Percentiles rank a stretch among this genome's conserved stretches.
Evolutionary conservation across 2,888 invertebrate genomes (phyloP).

Genomic region (Spialia ferax): DNA sequence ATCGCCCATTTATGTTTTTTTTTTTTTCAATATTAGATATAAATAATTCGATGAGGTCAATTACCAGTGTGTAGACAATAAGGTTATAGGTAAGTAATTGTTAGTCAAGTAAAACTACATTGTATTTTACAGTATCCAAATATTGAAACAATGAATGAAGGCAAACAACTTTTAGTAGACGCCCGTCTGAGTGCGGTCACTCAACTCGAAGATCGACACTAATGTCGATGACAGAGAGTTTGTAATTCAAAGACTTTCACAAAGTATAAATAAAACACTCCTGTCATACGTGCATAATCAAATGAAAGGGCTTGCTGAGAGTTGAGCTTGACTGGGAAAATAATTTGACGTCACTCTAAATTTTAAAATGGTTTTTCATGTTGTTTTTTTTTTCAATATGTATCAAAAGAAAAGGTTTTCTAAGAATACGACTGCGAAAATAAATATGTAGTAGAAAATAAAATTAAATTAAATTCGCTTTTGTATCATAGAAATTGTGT

Average conservation of each 20-base stretch:
- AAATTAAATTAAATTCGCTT: too few relatives aligned
- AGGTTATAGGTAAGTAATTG: too few relatives aligned
- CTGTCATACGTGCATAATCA: too few relatives aligned
- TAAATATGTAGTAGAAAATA: too few relatives aligned
- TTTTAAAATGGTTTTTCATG: too few relatives aligned
- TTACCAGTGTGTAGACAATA: not conserved
- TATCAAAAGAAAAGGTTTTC: too few relatives aligned
- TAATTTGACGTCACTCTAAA: too few relatives aligned
- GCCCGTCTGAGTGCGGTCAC: conserved; percentile 57
- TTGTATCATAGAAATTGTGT: too few relatives aligned
- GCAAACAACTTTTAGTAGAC: conserved; percentile 54
- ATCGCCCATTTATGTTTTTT: conserved; percentile 7
- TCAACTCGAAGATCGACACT: conserved; percentile 59
- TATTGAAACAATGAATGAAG: conserved; percentile 53
- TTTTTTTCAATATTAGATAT: conserved; percentile 20
- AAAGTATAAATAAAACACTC: conserved; percentile 42
- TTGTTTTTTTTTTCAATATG: too few relatives aligned
- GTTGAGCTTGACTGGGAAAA: too few relatives aligned
- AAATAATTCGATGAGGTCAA: not conserved
- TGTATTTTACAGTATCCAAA: conserved; percentile 39
- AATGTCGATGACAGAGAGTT: conserved; percentile 56
- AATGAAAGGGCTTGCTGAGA: too few relatives aligned
- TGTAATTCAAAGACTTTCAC: conserved; percentile 56
- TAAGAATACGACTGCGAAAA: too few relatives aligned
- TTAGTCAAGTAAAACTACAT: not conserved